Conservation (phyloP, 2,113 vertebrate genomes). For the Pitta sordida region DNA sequence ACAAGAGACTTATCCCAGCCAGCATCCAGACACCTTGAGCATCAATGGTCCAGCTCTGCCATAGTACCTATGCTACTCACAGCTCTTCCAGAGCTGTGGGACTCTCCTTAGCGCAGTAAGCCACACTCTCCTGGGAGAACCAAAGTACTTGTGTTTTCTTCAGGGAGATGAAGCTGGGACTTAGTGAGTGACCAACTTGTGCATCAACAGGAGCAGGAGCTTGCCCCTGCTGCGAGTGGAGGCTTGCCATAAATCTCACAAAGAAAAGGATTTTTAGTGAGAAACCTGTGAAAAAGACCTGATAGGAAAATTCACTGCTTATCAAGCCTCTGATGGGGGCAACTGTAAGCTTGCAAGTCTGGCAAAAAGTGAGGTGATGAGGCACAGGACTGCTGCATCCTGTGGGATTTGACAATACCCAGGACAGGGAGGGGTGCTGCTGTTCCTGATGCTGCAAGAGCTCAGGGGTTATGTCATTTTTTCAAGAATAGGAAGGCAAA, state of each 20-base stretch:
- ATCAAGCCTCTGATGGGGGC: neutral
- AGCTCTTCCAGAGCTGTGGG: neutral
- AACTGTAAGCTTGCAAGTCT: neutral
- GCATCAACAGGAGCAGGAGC: neutral
- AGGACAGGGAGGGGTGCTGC: neutral
- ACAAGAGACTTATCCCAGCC: neutral
- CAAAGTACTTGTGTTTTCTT: neutral
- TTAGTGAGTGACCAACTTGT: neutral
- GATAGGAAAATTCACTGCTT: neutral
- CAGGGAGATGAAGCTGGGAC: neutral
- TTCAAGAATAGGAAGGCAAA: neutral
- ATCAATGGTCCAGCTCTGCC: neutral
- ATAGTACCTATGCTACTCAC: neutral
- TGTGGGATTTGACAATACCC: neutral
- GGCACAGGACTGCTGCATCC: neutral
- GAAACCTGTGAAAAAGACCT: neutral
- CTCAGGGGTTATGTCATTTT: accelerated
- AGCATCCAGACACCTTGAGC: neutral
- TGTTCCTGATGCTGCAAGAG: neutral
- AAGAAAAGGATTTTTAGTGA: neutral
- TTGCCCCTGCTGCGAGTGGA: neutral
- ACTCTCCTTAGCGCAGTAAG: neutral
- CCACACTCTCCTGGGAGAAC: neutral
- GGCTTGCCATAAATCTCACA: neutral
- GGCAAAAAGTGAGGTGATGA: neutral